phyloP scores from a whole-genome alignment of 2,797 vertebrate species.

The Betta splendens region DNA sequence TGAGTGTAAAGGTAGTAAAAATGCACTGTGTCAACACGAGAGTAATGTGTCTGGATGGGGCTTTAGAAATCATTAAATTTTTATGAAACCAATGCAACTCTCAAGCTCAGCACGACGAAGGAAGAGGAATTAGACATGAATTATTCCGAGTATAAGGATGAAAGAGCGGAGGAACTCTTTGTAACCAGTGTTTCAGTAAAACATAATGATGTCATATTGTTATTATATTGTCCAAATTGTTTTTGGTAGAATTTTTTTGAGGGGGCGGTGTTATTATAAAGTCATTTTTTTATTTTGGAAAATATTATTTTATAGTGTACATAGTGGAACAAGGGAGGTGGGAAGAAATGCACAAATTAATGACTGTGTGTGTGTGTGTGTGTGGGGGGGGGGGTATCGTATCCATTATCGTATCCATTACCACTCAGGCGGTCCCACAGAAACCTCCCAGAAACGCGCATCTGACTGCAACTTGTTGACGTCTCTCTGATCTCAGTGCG shows the following conservation, averaged over 20 bases:
- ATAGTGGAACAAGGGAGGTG: slow-evolving; percentile 1
- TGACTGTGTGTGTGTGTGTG: neutral
- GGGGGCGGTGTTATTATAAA: no score
- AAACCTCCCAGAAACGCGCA: slow-evolving; percentile 24
- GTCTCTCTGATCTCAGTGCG: slow-evolving; percentile 6
- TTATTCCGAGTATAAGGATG: neutral
- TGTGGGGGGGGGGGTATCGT: neutral
- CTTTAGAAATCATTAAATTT: slow-evolving; percentile 31
- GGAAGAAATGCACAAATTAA: slow-evolving; percentile 14
- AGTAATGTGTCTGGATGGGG: slow-evolving; percentile 6
- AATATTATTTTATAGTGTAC: no score
- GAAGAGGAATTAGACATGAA: neutral
- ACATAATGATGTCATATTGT: no score
- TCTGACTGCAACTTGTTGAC: slow-evolving; percentile 40
- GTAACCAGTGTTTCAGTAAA: neutral
- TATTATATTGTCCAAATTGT: no score
- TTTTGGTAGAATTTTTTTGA: neutral
- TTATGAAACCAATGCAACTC: slow-evolving; percentile 28
- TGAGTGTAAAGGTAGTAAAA: neutral
- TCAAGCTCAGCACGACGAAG: neutral
- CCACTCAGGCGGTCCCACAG: slow-evolving; percentile 11
- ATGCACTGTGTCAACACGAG: neutral
- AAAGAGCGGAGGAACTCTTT: neutral
- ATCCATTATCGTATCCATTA: neutral
- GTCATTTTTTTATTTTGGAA: no score